Evolutionary conservation across 2,797 vertebrate species (phyloP).

Genomic region (Crocidura indochinensis): DNA sequence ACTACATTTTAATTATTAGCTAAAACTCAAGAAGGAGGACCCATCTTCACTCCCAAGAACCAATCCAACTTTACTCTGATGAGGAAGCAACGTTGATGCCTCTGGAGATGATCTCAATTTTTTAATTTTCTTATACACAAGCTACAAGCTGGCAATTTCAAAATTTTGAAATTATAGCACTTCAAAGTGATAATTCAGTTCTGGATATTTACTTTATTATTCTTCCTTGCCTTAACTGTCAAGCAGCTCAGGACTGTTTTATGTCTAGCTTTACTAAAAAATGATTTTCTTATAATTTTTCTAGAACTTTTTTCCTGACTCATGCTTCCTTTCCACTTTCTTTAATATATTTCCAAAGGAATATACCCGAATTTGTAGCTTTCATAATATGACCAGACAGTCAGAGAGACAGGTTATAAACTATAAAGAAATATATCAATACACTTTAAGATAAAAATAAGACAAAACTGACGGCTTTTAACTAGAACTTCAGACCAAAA

Average conservation of each 20-base stretch:
- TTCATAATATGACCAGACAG: conserved; percentile 33
- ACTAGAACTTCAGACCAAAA: background rate
- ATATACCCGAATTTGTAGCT: conserved; percentile 42
- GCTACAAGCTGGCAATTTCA: conserved; percentile 36
- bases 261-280: conserved; percentile 11
- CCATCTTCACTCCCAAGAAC: background rate
- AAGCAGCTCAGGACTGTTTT: conserved; percentile 53
- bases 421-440: background rate
- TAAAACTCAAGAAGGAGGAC: conserved; percentile 46
- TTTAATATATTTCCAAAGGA: conserved; percentile 58
- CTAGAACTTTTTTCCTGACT: conserved; percentile 52
- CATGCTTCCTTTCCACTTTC: background rate
- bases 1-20: background rate
- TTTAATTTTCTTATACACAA: conserved; percentile 26
- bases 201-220: conserved; percentile 28
- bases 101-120: background rate
- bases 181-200: conserved; percentile 34
- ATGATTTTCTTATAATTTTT: conserved; percentile 27
- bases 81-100: background rate
- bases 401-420: conserved; percentile 21
- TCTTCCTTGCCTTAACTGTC: conserved; percentile 23
- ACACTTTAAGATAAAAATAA: conserved; percentile 41
- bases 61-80: background rate
- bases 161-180: conserved; percentile 36
- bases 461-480: conserved; percentile 1